A percentile compares a stretch with the other conserved stretches of the same genome.
phyloP scores from a whole-genome alignment of 2,888 invertebrate genomes.

The Conops quadrifasciatus region DNA sequence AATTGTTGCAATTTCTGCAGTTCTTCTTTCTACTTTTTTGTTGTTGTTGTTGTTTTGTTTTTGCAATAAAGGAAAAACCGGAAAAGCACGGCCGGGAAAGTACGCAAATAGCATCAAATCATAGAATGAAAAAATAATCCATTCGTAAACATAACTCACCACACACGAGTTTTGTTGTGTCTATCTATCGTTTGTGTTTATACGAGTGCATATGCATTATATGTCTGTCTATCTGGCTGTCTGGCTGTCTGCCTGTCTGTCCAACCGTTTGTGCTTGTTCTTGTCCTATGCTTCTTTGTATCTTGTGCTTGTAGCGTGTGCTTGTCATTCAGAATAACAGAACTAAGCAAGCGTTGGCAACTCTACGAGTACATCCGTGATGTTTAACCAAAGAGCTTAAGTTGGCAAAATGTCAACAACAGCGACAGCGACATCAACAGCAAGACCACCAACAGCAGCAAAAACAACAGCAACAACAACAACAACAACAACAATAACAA shows the following conservation, averaged over 20 bases:
- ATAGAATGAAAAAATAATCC: slow-evolving; percentile 15
- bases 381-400: slow-evolving; percentile 7
- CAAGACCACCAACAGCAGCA: slow-evolving; percentile 1
- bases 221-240: not conserved
- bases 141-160: slow-evolving; percentile 23
- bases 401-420: slow-evolving; percentile 19
- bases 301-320: not conserved
- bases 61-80: not conserved
- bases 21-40: not conserved
- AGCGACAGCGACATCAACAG: slow-evolving; percentile 1
- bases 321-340: not conserved
- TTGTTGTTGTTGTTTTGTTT: not conserved
- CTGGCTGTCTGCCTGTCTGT: not conserved
- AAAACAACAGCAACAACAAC: not conserved
- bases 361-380: slow-evolving; percentile 1
- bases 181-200: no score
- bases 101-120: slow-evolving; percentile 10
- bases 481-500: not conserved
- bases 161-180: no score
- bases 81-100: not conserved
- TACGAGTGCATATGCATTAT: not conserved
- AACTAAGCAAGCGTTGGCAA: slow-evolving; percentile 23
- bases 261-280: not conserved
- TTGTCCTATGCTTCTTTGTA: not conserved
- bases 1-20: slow-evolving; percentile 1